Conservation (phyloP, 1,140 invertebrate genomes). For the Aleiodes sp. region DNA sequence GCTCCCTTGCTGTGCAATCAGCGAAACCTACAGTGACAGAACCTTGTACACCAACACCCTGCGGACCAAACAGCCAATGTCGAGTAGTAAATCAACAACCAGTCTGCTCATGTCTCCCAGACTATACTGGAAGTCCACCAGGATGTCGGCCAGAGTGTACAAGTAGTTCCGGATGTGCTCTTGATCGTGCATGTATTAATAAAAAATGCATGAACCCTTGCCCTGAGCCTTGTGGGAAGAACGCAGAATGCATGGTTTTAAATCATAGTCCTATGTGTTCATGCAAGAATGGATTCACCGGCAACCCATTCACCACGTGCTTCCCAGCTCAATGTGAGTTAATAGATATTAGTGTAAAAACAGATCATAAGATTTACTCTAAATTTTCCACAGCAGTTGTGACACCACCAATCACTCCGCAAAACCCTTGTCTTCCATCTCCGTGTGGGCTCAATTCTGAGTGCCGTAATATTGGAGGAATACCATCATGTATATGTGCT, state of each 20-base stretch:
- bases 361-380: not conserved
- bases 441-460: conserved; percentile 76
- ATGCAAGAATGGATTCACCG: conserved; percentile 69
- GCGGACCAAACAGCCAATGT: conserved; percentile 74
- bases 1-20: conserved; percentile 43
- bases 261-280: conserved; percentile 74
- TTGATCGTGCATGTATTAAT: conserved; percentile 73
- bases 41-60: conserved; percentile 66
- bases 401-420: conserved; percentile 56
- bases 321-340: conserved; percentile 27
- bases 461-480: conserved; percentile 70
- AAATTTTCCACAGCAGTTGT: conserved; percentile 53
- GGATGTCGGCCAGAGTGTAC: conserved; percentile 76
- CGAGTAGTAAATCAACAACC: conserved; percentile 70
- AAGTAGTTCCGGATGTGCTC: conserved; percentile 72
- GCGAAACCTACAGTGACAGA: conserved; percentile 45
- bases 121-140: conserved; percentile 75
- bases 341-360: no score
- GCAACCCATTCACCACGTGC: conserved; percentile 66
- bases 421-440: conserved; percentile 70
- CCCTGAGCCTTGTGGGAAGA: conserved; percentile 73
- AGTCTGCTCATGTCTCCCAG: conserved; percentile 74
- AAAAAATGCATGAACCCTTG: conserved; percentile 78
- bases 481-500: conserved; percentile 73
- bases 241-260: conserved; percentile 70